Evolutionary conservation across 2,888 invertebrate genomes (phyloP), one percentile per base, ranked within the genome.

Genomic region (Campopleginae sp.): DNA sequence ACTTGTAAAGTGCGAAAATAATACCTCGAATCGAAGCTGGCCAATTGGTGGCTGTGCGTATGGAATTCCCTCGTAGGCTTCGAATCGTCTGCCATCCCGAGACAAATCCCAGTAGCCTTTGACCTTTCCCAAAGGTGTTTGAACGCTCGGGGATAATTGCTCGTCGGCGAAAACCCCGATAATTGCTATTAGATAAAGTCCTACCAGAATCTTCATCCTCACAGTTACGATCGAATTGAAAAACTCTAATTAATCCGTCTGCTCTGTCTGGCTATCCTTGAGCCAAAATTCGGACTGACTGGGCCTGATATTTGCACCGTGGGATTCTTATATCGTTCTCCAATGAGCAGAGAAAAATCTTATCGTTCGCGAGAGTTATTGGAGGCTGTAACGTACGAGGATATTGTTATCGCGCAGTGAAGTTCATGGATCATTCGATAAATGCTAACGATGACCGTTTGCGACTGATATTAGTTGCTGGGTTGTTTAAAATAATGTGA

Each of bases 11-110:
- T n/a, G 44, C 6, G 8, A n/a, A 38, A 38, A 23, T 19, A 19
- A 17, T 81, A 88, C 88, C 85, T 86, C 80, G 79, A 88, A 88
- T 10, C 88, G 87, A 8, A 87, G 79, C 31, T 85, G 61, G 63
- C 86, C 87, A 58, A 88, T 54, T 23, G 87, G 87, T 8, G 86
- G 87, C 27, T 81, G 72, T 23, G 88, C 88, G 75, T 87, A 88
- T 6, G 88, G 88, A 8, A 88, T 85, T 33, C 88, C 88, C 54
- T 87, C 87, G 70, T 86, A 88, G 1, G 86, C 80, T 33, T 75
- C 68, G 48, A 86, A 88, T 31, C 78, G 48, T 74, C 86, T 72
- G 31, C 85, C 86, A 81, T 86, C 70, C 8, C 80, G 77, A 31
- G 88, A 87, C 33, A 80, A 51, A 75, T 81, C 71, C 78, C 84